Base-by-base conservation (phyloP, 2,113 vertebrate species). In the Anolis carolinensis region DNA sequence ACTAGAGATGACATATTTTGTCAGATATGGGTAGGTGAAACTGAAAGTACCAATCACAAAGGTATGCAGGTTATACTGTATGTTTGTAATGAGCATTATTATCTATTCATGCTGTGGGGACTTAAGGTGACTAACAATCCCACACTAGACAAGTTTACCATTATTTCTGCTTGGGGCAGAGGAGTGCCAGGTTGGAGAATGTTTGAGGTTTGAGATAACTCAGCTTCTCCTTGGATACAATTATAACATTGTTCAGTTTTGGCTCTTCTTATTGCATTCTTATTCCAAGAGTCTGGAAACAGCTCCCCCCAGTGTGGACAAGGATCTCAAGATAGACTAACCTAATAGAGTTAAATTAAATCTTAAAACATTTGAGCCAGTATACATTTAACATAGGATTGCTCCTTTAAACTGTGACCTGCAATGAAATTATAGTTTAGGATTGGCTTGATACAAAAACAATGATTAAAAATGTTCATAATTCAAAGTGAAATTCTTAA, bases 401-500 rank as follows among this genome's bases (percentile, higher is more conserved):
- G 59, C 59, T 84, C 72, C 36, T 13, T 95, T 93, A 91, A 94
- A 80, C 91, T 93, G 75, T 89, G 88, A 92, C 90, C 93, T 89
- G 89, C 91, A 92, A 89, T 93, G 87, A 93, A 92, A 93, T 77
- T 86, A 78, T 73, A 95, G 92, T 93, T 94, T 96, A 93, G 79
- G 68, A 93, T 95, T 90, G 91, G 85, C 87, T 52, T 87, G 91
- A 90, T 80, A 87, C 84, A 87, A 94, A 93, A 90, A 81, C 87
- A 86, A 91, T 92, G 89, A 90, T 83, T 92, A 59, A 92, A 86
- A 20, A 78, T 80, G 90, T 87, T 85, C 32, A 75, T 93, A 89
- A 87, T 94, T 93, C 86, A 93, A 93, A 91, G 92, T 86, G 89
- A 93, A 90, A 84, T 91, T 93, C 92, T 92, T 62, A 86, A 20